Base-by-base conservation (phyloP, 2,113 vertebrate species). In the Penelope pileata region DNA sequence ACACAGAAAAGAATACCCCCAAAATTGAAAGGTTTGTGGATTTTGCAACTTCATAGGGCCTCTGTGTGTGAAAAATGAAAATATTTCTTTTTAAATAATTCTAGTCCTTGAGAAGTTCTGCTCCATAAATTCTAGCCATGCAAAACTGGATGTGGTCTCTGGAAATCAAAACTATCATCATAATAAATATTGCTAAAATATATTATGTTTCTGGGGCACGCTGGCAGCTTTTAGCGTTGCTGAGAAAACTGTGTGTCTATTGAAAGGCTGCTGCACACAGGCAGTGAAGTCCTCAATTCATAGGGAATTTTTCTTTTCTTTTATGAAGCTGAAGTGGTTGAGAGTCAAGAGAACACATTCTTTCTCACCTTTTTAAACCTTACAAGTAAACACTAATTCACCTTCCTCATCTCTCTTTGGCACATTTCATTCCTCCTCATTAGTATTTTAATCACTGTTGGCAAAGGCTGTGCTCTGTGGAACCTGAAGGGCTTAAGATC, bases 131-230 rank as follows among this genome's bases (percentile, higher is more conserved):
- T 43, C 66, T 40, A 82, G 80, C 36, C 34, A 24, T 22, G 23
- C 26, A 85, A 82, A 82, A 87, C n/a, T 79, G n/a, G 36, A 67
- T 40, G 42, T 45, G 14, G 56, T 32, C 66, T 85, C 60, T 67
- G 67, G 78, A 95, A 94, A 92, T 67, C 66, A 85, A 74, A 86
- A 70, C 47, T 80, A 87, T 56, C 24, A n/a, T 59, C 48, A 59
- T 63, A 88, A 73, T n/a, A 79, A 79, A 88, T 79, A 73, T 34
- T 83, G 22, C 48, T 88, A 80, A 91, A 62, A 86, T 47, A 53
- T 42, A 66, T 21, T 74, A 17, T 5, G 23, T 75, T 91, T 76
- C 59, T 86, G 30, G 3, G 5, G 36, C 59, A 86, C 48, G 64
- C 32, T 73, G 58, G 48, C 43, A 86, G 38, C 34, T 73, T 75